Base-by-base conservation (phyloP, 2,797 vertebrate genomes). In the Acanthurus lineatus region DNA sequence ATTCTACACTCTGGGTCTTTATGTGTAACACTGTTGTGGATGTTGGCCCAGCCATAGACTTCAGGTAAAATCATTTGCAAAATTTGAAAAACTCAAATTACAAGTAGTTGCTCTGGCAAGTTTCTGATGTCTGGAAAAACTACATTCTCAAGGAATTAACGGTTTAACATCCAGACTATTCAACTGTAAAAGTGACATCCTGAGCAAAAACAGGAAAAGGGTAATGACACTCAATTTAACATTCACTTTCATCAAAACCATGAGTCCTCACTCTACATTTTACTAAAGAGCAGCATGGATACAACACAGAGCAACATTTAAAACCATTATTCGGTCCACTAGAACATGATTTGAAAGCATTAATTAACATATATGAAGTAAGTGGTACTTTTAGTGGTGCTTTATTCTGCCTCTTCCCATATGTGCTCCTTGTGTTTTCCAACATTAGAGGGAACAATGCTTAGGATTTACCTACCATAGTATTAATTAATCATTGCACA, bases 401-500 rank as follows among this genome's bases (percentile, higher is more conserved):
- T 77, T 83, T 76, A 42, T 75, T 81, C 52, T 69, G 48, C 74
- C 54, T 71, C 47, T 69, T 69, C 57, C 42, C 81, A 70, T 48
- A 74, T 84, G 84, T 51, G 80, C 80, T 75, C 42, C 25, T 49
- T 32, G 66, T 88, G 86, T 87, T 89, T 81, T 60, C 69, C 75
- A 79, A 77, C 81, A 81, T 73, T 74, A 60, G 58, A 85, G 73
- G 79, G 53, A 83, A 81, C 84, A 85, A 70, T 82, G 86, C 66
- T 81, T 77, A 70, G 69, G 44, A 56, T 77, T 81, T 83, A 76
- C 78, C 76, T 57, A 70, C 76, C 80, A 85, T 83, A 70, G 83
- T 77, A 88, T 92, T 90, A 90, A 92, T 92, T 91, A 93, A 92
- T 89, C 87, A 89, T 64, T 86, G 76, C 91, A 92, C 91, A 93